Evolutionary conservation across 1,140 invertebrate species (phyloP), one percentile per base, ranked within the genome.

Genomic region (Drosophila dunni): DNA sequence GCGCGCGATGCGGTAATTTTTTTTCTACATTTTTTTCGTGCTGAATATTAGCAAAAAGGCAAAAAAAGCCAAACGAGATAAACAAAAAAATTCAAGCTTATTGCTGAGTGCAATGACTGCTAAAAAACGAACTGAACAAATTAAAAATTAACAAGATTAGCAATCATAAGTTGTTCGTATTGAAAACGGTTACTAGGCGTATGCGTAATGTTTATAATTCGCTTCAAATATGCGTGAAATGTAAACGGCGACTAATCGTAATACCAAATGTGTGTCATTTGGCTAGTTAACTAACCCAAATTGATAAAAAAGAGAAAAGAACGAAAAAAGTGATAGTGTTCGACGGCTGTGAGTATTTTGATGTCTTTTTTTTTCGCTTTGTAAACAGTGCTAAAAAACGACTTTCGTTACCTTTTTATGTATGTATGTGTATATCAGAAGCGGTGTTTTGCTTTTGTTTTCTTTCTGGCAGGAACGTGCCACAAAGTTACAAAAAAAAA

Each of bases 1-100:
- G 84, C 78, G 74, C 83, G 68, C 83, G 82, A 86, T 86, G 82
- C 83, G 83, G 83, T 86, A 88, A 86, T 88, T 86, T 86, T 74
- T 75, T 58, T 61, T 38, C 24, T 29, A 29, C 24, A 29, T 53
- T 54, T 48, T 58, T 88, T 89, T 88, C 58, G 66, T 54, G 68
- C 69, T 57, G 72, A 88, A 77, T 70, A 88, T 88, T 88, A 88
- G 88, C 76, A 80, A 61, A 53, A 57, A 70, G 78, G 53, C 61
- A 50, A 42, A 69, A 42, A 36, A 60, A 48, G 40, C 46, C 29
- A n/a, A 62, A 64, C 20, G 53, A 56, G 17, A 40, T 29, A 46
- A 68, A 64, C 40, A 61, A 53, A 71, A 70, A 15, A 67, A 57
- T 40, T 75, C 66, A 58, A 58, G 68, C 67, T 64, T 20, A 40